phyloP scores from a whole-genome alignment of 2,888 invertebrate genomes.

The Amphipoea lucens region DNA sequence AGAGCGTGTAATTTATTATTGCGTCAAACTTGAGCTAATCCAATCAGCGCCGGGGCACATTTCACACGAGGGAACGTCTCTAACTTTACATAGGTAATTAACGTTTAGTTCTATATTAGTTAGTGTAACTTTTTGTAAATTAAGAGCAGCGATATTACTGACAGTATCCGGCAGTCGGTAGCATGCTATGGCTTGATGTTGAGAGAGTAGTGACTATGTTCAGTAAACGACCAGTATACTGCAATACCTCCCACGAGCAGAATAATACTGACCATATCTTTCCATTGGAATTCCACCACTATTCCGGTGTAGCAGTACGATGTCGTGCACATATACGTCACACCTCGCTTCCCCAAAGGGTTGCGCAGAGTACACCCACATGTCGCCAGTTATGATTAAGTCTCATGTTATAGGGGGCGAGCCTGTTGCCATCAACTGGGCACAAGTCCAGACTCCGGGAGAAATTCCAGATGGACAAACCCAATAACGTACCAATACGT shows the following conservation, averaged over 20 bases:
- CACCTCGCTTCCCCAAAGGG: no score
- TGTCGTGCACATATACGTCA: no score
- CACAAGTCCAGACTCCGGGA: no score
- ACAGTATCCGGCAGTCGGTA: neutral
- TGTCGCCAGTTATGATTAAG: no score
- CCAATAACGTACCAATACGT: no score
- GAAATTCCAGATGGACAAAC: no score
- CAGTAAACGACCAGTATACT: neutral
- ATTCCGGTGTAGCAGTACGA: neutral
- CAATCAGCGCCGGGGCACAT: slow-evolving; percentile 17
- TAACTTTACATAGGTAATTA: neutral
- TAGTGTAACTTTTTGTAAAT: neutral
- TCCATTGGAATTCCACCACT: neutral
- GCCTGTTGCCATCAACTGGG: no score
- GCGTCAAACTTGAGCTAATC: slow-evolving; percentile 37
- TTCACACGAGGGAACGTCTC: no score
- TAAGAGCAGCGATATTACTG: neutral
- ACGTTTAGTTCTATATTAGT: neutral
- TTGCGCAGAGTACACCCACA: no score
- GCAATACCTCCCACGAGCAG: neutral
- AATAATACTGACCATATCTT: neutral
- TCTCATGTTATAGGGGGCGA: no score
- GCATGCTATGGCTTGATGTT: neutral
- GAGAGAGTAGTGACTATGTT: neutral
- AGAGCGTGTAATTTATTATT: slow-evolving; percentile 39